Evolutionary conservation across 2,797 vertebrate species (phyloP).

Genomic region (Darevskia mixta): DNA sequence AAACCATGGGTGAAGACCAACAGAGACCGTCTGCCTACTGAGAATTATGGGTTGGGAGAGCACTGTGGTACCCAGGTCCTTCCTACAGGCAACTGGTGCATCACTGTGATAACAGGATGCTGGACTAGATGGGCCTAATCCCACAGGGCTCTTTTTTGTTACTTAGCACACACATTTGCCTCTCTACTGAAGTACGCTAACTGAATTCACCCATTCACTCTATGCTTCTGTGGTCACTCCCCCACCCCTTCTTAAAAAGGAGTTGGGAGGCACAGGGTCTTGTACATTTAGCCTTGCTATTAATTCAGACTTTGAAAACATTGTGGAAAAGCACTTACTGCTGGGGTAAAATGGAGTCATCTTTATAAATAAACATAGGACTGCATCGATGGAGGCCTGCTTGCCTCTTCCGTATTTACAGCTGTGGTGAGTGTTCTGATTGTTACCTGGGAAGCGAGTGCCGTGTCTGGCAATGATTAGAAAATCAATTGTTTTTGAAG

Average conservation of each 20-base stretch:
- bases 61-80: no score
- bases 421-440: background rate
- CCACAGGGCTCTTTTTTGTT: background rate
- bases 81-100: no score
- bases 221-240: conserved; percentile 29
- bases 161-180: background rate
- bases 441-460: conserved; percentile 47
- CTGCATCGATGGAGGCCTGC: background rate
- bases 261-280: background rate
- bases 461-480: conserved; percentile 54
- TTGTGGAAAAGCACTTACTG: conserved; percentile 45
- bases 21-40: background rate
- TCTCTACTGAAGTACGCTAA: background rate
- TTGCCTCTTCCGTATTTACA: background rate
- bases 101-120: no score
- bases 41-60: no score
- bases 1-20: background rate
- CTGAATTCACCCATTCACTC: background rate
- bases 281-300: no score
- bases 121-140: no score
- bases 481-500: conserved; percentile 72
- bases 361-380: conserved; percentile 32
- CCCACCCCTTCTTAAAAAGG: conserved; percentile 14
- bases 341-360: conserved; percentile 48
- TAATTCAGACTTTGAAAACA: conserved; percentile 49